Evolutionary conservation across 2,888 invertebrate species (phyloP).

Genomic region (Drosophila percnosoma): DNA sequence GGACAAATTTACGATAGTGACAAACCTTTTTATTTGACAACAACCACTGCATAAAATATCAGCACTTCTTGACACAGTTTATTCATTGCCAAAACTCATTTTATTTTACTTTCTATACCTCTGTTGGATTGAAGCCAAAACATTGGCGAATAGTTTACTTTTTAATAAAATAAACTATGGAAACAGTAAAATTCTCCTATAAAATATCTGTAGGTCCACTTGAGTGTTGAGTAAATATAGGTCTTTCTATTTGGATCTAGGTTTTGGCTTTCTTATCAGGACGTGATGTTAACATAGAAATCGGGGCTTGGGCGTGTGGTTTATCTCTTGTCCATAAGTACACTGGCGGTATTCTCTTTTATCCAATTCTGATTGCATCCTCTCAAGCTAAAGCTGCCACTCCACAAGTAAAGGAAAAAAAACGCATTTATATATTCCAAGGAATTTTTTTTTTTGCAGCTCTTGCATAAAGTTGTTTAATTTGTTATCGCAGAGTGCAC

Average conservation of each 20-base stretch:
- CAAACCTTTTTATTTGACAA: not conserved
- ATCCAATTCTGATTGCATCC: conserved; percentile 23
- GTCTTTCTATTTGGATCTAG: not conserved
- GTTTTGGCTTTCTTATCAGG: not conserved
- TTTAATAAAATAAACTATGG: not conserved
- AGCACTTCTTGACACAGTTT: not conserved
- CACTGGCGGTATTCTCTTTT: not conserved
- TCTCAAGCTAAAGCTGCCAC: conserved; percentile 1
- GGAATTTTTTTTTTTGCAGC: conserved; percentile 37
- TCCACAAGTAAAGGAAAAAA: conserved; percentile 15
- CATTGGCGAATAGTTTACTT: not conserved
- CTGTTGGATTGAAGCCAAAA: not conserved
- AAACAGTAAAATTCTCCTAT: not conserved
- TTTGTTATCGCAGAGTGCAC: conserved; percentile 78
- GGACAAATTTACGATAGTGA: not conserved
- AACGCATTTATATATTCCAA: conserved; percentile 21
- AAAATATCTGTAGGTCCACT: not conserved
- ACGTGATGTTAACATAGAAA: not conserved
- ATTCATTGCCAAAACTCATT: not conserved
- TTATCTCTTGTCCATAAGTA: not conserved
- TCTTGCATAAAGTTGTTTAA: conserved; percentile 75
- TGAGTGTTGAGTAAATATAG: not conserved
- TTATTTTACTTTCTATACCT: not conserved
- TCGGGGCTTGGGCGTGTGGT: not conserved
- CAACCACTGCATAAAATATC: not conserved